A percentile compares a stretch with the other conserved stretches of the same genome.
phyloP scores from a whole-genome alignment of 2,113 vertebrate species.

The Nyctereutes procyonoides region DNA sequence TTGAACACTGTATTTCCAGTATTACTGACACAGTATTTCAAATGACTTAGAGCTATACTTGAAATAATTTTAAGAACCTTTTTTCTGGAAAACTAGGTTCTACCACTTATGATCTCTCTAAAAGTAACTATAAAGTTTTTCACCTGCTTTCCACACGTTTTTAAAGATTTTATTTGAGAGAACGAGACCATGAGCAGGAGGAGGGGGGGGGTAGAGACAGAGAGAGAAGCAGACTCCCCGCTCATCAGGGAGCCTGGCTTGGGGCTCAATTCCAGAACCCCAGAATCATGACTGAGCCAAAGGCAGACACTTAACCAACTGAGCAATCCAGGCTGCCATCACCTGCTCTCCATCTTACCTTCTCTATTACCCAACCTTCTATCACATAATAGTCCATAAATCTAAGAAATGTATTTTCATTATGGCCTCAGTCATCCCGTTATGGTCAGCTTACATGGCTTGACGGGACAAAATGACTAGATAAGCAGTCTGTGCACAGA shows the following conservation, averaged over 20 bases:
- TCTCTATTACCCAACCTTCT: constrained; percentile 4
- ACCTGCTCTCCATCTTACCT: background rate
- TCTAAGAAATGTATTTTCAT: background rate
- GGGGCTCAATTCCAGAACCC: background rate
- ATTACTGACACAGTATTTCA: background rate
- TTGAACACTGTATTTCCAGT: constrained; percentile 1
- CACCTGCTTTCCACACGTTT: background rate
- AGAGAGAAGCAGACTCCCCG: background rate
- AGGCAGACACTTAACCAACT: background rate
- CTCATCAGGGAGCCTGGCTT: background rate
- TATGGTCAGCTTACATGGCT: background rate
- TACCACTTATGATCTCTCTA: background rate
- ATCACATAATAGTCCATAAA: constrained; percentile 4
- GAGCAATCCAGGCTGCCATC: background rate
- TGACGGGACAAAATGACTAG: background rate
- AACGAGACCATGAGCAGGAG: background rate
- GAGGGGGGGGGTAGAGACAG: background rate
- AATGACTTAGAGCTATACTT: background rate
- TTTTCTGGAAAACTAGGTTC: background rate
- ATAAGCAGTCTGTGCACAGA: background rate
- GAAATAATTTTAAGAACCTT: background rate
- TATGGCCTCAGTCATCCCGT: background rate
- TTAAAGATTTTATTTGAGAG: background rate
- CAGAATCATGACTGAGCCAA: background rate
- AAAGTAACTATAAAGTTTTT: background rate